Percentiles rank a stretch among this genome's conserved stretches.
Conservation (phyloP, 2,797 vertebrate species). For the Pelobates cultripes region DNA sequence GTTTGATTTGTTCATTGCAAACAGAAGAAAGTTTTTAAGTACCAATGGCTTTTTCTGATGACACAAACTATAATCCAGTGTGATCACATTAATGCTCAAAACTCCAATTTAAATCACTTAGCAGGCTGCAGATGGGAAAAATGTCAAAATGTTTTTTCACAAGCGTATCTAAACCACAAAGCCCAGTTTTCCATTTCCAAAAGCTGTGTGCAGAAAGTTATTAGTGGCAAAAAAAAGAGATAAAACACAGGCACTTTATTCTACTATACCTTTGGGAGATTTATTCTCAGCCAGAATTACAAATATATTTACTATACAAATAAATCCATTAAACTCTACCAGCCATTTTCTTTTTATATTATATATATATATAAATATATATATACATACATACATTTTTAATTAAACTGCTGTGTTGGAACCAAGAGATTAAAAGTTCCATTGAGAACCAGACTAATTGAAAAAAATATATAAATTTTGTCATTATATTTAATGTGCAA, state of each 20-base stretch:
- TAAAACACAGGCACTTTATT: background rate
- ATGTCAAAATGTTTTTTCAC: conserved; percentile 3
- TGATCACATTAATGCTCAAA: background rate
- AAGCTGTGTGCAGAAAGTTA: background rate
- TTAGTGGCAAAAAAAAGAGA: conserved; percentile 2
- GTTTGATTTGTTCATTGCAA: too few relatives aligned
- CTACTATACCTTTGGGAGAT: conserved; percentile 28
- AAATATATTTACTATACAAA: conserved; percentile 14
- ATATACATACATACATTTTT: background rate
- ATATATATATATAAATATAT: too few relatives aligned
- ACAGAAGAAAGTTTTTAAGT: background rate
- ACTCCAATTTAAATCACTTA: background rate
- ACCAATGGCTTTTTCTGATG: background rate
- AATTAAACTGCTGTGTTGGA: conserved; percentile 23
- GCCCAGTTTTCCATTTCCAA: background rate
- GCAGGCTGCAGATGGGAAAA: background rate
- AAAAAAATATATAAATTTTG: background rate
- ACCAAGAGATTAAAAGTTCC: conserved; percentile 1
- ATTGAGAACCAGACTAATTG: background rate
- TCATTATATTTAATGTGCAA: background rate
- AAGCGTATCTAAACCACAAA: background rate
- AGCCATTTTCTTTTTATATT: too few relatives aligned
- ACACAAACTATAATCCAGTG: background rate
- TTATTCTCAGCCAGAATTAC: background rate
- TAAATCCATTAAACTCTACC: background rate